Conservation (phyloP, 2,113 vertebrate species). For the Platycercus adscitus region DNA sequence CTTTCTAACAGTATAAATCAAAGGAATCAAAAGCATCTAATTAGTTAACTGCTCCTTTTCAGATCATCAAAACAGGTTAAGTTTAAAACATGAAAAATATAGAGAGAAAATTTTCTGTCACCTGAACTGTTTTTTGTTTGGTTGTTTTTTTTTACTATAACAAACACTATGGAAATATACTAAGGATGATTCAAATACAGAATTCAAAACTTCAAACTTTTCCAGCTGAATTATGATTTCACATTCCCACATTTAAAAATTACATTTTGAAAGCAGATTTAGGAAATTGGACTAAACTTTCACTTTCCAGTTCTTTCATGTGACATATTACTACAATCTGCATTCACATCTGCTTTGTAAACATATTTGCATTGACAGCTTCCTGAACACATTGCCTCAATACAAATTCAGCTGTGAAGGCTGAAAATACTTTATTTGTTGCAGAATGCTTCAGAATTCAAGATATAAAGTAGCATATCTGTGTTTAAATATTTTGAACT, state of each 20-base stretch:
- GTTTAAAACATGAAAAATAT: slow-evolving; percentile 56
- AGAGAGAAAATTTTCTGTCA: neutral
- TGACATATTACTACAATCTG: neutral
- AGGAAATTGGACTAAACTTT: neutral
- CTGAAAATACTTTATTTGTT: neutral
- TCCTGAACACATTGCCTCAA: neutral
- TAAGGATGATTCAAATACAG: neutral
- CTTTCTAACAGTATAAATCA: slow-evolving; percentile 58
- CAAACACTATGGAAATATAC: neutral
- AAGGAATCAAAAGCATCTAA: slow-evolving; percentile 47
- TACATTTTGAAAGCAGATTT: neutral
- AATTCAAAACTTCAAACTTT: neutral
- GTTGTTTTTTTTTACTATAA: neutral
- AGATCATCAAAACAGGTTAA: slow-evolving; percentile 53
- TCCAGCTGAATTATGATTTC: neutral
- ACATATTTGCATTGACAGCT: neutral
- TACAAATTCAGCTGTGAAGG: neutral
- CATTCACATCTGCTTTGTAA: neutral
- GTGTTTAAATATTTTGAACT: neutral
- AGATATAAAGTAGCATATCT: neutral
- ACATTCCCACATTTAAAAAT: neutral
- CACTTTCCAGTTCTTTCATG: neutral
- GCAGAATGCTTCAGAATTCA: neutral
- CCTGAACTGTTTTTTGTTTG: neutral
- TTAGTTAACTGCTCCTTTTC: slow-evolving; percentile 55